Base-by-base conservation (phyloP, 2,113 vertebrate genomes). In the Scortum barcoo region DNA sequence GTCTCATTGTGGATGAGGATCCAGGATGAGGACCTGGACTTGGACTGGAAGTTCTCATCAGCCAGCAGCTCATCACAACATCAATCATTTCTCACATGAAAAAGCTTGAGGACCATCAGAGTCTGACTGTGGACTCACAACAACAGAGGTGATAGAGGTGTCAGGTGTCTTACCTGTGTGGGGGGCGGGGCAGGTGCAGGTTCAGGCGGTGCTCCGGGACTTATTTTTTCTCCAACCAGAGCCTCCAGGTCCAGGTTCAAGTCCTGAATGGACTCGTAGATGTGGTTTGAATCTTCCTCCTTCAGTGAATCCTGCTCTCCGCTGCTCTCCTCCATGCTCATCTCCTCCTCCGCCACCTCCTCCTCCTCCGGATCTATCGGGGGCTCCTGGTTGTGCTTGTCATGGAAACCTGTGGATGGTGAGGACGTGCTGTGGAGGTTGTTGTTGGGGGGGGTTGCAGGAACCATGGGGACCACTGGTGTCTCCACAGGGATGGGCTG, bases 251-350 rank as follows among this genome's bases (percentile, higher is more conserved):
- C 92, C 67, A 95, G 88, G 24, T 77, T 69, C 20, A 92, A 76
- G 75, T 97, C 97, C 79, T 83, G 90, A 81, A 96, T 77, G 17
- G 96, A 91, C 83, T 95, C 86, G 1, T 96, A 96, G 85, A 97
- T 93, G 40, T 96, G 96, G 84, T 96, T 94, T 0, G 95, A 95
- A 51, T 86, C 88, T 71, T 80, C 77, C 2, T 73, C 78, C 63
- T 84, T 80, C 6, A 0, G 26, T 5, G 61, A 71, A 8, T 53
- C 78, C 26, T 53, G 84, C 3, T 72, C 75, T 0, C 24, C 14
- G 0, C 46, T 50, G 1, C 56, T 70, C 42, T 92, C 83, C 56
- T 81, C 86, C 2, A 20, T 5, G 1, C 72, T 90, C 0, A 56
- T 53, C 58, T 80, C 89, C 67, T 66, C 76, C 13, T 58, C 75